Base-by-base conservation (phyloP, 2,797 vertebrate genomes). In the Staurois parvus region DNA sequence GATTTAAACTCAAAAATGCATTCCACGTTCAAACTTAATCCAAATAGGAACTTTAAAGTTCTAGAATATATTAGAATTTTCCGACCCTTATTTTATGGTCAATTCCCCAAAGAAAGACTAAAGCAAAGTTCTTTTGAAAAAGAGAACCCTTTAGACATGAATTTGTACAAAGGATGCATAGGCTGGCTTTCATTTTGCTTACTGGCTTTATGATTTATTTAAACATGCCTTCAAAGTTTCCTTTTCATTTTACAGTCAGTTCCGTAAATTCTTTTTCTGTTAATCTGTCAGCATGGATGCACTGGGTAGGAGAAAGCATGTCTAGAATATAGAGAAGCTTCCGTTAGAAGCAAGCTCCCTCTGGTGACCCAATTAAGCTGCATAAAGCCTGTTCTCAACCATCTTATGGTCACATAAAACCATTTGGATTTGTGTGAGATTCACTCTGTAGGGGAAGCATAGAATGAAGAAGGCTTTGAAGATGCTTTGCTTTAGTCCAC, bases 321-420 rank as follows among this genome's bases (percentile, higher is more conserved):
- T 32, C 37, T 83, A 48, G 80, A 86, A 86, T 83, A 68, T 72
- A 78, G 75, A 83, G 80, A 83, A 86, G 64, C 42, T 19, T 79
- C 75, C 48, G 70, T 83, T 26, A 68, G 75, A 86, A 83, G 75
- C 56, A 66, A 83, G 75, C 80, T 86, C 85, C 85, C 85, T 86
- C 85, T 86, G 80, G 85, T 86, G 85, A 86, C 85, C 80, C 80
- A 86, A 86, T 86, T 86, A 86, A 29, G 74, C 85, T 74, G 76
- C 80, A 78, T 56, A 74, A 83, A 82, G 75, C 69, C 72, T 73
- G 37, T 73, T 86, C 75, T 83, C 75, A 86, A 26, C 75, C 80
- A 83, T 78, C 42, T 79, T 66, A 72, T 86, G 75, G 85, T 15
- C 80, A 83, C 69, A 86, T 56, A 86, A 86, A 86, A 70, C 48